Evolutionary conservation across 2,797 vertebrate genomes (phyloP).

Genomic region (Bufotes viridis): DNA sequence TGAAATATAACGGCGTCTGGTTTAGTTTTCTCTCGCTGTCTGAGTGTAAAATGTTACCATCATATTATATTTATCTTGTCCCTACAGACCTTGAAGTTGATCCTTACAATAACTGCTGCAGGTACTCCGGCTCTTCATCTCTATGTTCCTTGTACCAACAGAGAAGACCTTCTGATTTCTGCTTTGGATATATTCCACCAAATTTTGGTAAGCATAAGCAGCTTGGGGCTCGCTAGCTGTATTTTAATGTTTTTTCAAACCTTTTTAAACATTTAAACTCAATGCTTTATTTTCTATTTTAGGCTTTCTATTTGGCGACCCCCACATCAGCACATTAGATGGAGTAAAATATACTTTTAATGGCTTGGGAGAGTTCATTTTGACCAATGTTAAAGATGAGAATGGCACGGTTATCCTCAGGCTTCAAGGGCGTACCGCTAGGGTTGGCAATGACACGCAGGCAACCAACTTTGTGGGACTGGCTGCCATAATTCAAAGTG

Average conservation of each 20-base stretch:
- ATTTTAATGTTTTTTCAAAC: too few relatives aligned
- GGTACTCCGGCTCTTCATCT: conserved; percentile 62
- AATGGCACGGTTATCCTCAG: conserved; percentile 52
- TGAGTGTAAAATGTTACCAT: background rate
- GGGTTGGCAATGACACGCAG: conserved; percentile 48
- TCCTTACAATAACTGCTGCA: conserved; percentile 75
- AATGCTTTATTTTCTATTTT: background rate
- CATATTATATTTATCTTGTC: conserved; percentile 23
- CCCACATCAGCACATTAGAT: conserved; percentile 62
- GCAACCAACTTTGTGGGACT: conserved; percentile 63
- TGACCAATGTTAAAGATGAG: conserved; percentile 49
- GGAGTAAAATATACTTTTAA: conserved; percentile 62
- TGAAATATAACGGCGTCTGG: too few relatives aligned
- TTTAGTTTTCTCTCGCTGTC: background rate
- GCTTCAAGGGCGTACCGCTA: conserved; percentile 60
- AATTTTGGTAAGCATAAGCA: conserved; percentile 62
- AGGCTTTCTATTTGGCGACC: conserved; percentile 60
- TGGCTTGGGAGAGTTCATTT: conserved; percentile 60
- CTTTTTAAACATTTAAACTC: background rate
- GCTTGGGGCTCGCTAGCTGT: background rate
- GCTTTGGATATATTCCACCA: conserved; percentile 67
- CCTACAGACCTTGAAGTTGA: conserved; percentile 71
- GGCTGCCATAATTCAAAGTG: conserved; percentile 44
- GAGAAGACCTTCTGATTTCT: conserved; percentile 68
- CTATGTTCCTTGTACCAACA: conserved; percentile 68